Conservation (phyloP, 2,888 invertebrate genomes). For the Standfussiana lucernea region DNA sequence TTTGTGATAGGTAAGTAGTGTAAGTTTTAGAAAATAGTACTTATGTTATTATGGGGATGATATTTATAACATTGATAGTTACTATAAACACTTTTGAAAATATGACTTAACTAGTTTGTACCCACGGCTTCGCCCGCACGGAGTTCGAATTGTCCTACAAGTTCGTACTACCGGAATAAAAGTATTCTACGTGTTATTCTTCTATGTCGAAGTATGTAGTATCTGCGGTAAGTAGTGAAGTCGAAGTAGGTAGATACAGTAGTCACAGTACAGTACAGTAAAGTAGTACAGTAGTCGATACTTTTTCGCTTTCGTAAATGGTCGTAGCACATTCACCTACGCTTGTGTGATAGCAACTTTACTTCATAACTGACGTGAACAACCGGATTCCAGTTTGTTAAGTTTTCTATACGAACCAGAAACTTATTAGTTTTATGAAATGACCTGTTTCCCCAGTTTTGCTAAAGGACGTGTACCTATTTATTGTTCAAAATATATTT, state of each 20-base stretch:
- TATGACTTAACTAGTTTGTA: background rate
- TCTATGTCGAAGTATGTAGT: background rate
- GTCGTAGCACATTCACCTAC: background rate
- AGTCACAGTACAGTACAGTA: too few relatives aligned
- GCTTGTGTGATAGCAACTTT: constrained; percentile 11
- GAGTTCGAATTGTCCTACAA: too few relatives aligned
- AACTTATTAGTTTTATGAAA: constrained; percentile 13
- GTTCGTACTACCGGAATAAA: too few relatives aligned
- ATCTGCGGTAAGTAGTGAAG: too few relatives aligned
- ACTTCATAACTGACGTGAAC: background rate
- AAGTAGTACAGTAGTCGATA: too few relatives aligned
- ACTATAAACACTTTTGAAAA: background rate
- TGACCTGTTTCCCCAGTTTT: constrained; percentile 6
- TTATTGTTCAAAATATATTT: too few relatives aligned
- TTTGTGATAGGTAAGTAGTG: background rate
- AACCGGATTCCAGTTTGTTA: background rate
- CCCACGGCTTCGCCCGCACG: too few relatives aligned
- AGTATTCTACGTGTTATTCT: too few relatives aligned
- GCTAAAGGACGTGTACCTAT: background rate
- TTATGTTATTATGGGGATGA: background rate
- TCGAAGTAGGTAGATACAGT: too few relatives aligned
- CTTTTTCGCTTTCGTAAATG: background rate
- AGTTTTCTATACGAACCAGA: background rate
- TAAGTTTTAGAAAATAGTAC: background rate
- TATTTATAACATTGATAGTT: background rate